phyloP scores from a whole-genome alignment of 1,140 invertebrate species.

The Sitobion miscanthi region DNA sequence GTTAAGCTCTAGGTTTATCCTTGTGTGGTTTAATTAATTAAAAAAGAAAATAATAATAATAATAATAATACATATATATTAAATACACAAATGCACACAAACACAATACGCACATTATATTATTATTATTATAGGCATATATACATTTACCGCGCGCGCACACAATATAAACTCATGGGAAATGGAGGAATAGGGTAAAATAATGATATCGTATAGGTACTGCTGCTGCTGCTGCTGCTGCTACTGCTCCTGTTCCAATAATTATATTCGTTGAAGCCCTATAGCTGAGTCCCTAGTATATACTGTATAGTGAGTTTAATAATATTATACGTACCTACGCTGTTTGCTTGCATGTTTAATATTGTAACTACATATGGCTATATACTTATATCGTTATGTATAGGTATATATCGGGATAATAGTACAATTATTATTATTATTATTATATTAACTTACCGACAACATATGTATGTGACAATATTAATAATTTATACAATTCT shows the following conservation, averaged over 20 bases:
- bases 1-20: conserved; percentile 34
- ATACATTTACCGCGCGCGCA: not conserved
- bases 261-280: not conserved
- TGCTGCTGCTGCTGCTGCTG: too few relatives aligned
- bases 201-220: not conserved
- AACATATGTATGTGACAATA: too few relatives aligned
- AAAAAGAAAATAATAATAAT: not conserved
- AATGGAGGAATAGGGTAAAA: not conserved
- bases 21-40: conserved; percentile 36
- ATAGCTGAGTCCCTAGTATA: not conserved
- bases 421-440: too few relatives aligned
- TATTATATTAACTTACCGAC: too few relatives aligned
- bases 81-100: not conserved
- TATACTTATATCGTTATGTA: not conserved
- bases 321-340: not conserved
- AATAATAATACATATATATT: not conserved
- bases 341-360: too few relatives aligned
- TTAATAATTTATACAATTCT: too few relatives aligned
- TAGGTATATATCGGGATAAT: not conserved
- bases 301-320: not conserved
- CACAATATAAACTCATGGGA: not conserved
- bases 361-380: too few relatives aligned
- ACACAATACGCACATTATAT: not conserved
- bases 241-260: not conserved
- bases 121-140: not conserved